phyloP scores from a whole-genome alignment of 2,113 vertebrate species.

The Indicator indicator region DNA sequence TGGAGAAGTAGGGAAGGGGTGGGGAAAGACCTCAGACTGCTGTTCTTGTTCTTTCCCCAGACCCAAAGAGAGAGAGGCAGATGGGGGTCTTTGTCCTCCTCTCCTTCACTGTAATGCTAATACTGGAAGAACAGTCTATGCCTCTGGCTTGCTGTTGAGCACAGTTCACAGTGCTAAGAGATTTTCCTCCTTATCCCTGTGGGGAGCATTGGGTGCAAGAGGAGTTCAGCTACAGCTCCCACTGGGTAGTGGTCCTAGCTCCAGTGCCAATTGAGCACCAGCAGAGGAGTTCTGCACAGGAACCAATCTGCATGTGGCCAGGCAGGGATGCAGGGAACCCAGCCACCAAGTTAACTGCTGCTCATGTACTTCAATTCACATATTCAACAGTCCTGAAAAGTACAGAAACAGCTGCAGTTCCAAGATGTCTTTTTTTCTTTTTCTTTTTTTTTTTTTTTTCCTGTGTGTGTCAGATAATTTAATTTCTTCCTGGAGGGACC shows the following conservation, averaged over 20 bases:
- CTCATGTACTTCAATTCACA: constrained; percentile 39
- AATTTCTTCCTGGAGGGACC: constrained; percentile 71
- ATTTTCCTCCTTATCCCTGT: neutral
- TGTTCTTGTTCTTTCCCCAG: neutral
- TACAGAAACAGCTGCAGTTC: constrained; percentile 46
- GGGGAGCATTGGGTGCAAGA: neutral
- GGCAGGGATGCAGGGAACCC: neutral
- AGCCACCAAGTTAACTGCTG: constrained; percentile 31
- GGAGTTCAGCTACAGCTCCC: neutral
- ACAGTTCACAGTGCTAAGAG: neutral
- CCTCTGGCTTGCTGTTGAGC: neutral
- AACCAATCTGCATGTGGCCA: neutral
- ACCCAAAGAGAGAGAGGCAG: neutral
- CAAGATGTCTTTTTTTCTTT: constrained; percentile 61
- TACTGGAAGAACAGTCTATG: neutral
- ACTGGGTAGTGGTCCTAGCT: neutral
- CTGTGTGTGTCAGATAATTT: constrained; percentile 55
- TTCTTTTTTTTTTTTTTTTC: constrained; percentile 68
- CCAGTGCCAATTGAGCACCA: neutral
- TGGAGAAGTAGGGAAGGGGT: neutral
- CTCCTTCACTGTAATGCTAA: neutral
- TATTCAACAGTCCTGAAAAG: constrained; percentile 47
- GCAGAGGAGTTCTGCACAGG: neutral
- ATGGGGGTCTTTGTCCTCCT: neutral
- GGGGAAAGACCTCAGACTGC: neutral